Evolutionary conservation across 2,797 vertebrate genomes (phyloP), one percentile per base, ranked within the genome.

Genomic region (Xyrichtys novacula): DNA sequence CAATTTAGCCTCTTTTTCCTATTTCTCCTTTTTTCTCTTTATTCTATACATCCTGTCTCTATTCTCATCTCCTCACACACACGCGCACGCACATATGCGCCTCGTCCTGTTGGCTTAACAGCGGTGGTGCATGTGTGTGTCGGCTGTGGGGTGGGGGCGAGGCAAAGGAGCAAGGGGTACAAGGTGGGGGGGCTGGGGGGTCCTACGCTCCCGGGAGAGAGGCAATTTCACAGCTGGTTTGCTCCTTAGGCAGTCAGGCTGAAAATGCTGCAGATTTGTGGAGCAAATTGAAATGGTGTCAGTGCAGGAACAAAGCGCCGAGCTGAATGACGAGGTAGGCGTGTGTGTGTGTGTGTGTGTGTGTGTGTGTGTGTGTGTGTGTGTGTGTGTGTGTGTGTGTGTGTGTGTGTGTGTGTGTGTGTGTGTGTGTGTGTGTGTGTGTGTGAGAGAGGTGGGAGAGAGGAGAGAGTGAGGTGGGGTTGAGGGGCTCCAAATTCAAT

Each of bases 201-300:
- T 93, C 94, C 83, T 76, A 78, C 68, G 71, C 88, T 96, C 96
- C 96, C 95, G 93, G 92, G 94, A 97, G 95, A 98, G 96, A 99
- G 97, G 97, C 97, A 99, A 99, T 99, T 99, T 99, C 97, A 99
- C 96, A 96, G 97, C 96, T 99, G 97, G 98, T 97, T 99, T 98
- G 96, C 95, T 98, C 95, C 96, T 96, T 95, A 98, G 95, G 95
- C 96, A 96, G 95, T 98, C 96, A 96, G 97, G 96, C 98, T 96
- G 96, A 98, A 98, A 98, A 98, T 96, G 96, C 95, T 95, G 96
- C 93, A 89, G 97, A 98, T 98, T 98, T 97, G 96, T 96, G 94
- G 96, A 96, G 95, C 96, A 98, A 96, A 98, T 96, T 97, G 96
- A 98, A 98, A 99, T 97, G 97, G 97, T 98, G 97, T 98, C 96